Conservation (phyloP, 1,140 invertebrate species). For the Phthorimaea operculella region DNA sequence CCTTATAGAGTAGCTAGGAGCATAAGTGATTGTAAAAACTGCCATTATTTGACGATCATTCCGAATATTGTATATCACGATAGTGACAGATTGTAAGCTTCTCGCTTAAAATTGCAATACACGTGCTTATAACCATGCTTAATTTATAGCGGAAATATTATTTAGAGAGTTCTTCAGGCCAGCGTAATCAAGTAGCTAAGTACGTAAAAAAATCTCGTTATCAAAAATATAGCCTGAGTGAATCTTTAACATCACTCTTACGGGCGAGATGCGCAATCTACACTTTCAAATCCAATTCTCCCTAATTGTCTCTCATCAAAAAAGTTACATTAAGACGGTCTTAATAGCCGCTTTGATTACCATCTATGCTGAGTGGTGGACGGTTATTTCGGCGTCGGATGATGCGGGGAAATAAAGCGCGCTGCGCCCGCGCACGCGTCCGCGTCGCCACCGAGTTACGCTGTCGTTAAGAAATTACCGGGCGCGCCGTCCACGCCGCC, state of each 20-base stretch:
- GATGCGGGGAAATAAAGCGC: slow-evolving; percentile 61
- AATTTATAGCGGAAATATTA: no score
- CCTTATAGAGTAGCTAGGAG: no score
- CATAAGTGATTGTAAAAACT: no score
- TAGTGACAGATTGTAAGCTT: no score
- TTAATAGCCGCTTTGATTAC: slow-evolving; percentile 63
- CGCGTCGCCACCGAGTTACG: slow-evolving; percentile 65
- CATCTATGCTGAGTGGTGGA: slow-evolving; percentile 62
- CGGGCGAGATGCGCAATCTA: slow-evolving; percentile 1
- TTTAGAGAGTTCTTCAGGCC: no score
- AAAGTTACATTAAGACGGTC: slow-evolving; percentile 59
- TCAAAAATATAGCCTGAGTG: not conserved
- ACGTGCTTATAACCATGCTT: no score
- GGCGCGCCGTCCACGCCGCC: slow-evolving; percentile 48
- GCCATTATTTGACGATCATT: no score
- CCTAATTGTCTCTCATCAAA: slow-evolving; percentile 27
- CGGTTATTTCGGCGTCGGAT: slow-evolving; percentile 61
- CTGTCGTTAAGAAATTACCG: slow-evolving; percentile 63
- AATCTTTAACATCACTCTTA: slow-evolving; percentile 1
- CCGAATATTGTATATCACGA: no score
- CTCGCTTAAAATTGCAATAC: no score
- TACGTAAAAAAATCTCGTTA: not conserved
- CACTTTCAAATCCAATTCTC: slow-evolving; percentile 34
- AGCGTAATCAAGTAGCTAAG: no score
- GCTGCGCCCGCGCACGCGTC: slow-evolving; percentile 58